These are phyloP conservation scores for Drosophila pseudoobscura DNA, from an alignment of 1,140 invertebrate genomes.

Conservation along the genomic window DNA sequence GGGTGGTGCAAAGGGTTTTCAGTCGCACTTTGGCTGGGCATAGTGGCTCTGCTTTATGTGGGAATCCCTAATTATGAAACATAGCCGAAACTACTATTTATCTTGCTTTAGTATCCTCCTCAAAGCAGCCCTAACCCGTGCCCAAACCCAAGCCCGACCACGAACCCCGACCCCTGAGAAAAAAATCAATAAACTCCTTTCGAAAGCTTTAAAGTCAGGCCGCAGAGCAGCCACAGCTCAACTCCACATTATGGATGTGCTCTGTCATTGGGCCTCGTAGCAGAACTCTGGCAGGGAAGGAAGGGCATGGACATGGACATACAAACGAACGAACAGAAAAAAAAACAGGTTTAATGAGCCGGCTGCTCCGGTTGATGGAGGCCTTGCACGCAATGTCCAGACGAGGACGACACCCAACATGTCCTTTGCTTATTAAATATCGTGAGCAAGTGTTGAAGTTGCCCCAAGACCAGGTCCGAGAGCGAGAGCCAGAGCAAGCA, in stretches of 20 bases:
- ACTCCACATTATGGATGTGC: conserved; percentile 24
- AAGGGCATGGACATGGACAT: background rate
- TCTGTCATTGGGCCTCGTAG: background rate
- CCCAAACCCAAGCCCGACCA: too few relatives aligned
- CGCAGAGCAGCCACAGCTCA: background rate
- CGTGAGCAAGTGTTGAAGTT: conserved; percentile 71
- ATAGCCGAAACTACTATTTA: conserved; percentile 28
- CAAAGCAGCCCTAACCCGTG: background rate
- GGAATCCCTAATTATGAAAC: background rate
- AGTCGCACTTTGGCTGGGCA: background rate
- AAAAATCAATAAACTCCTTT: conserved; percentile 29
- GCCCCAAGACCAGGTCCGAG: conserved; percentile 25
- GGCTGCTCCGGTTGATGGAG: conserved; percentile 72
- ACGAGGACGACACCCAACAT: conserved; percentile 65
- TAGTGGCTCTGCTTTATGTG: background rate
- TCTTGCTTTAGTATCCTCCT: conserved; percentile 5
- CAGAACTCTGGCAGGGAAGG: background rate
- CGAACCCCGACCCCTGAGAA: background rate
- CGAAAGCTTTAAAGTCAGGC: conserved; percentile 66
- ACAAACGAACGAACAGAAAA: conserved; percentile 21
- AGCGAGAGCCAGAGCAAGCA: conserved; percentile 11
- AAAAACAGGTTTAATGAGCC: conserved; percentile 73
- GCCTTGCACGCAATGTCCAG: conserved; percentile 66
- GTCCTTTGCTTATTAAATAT: conserved; percentile 80
- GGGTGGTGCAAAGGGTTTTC: background rate